Evolutionary conservation across 2,888 invertebrate species (phyloP), one percentile per base, ranked within the genome.

Genomic region (Spialia ferax): DNA sequence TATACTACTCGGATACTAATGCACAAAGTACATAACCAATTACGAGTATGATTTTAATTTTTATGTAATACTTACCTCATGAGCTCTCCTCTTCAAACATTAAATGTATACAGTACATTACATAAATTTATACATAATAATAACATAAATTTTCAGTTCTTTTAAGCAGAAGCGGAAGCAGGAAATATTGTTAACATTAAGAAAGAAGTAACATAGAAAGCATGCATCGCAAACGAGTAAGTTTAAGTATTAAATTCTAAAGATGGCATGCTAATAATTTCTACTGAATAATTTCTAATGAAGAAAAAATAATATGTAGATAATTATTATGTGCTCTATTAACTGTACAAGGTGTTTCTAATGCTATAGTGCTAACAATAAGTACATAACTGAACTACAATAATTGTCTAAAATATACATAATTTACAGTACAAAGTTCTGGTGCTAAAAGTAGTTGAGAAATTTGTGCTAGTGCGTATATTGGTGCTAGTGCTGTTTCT

Each of bases 101-200:
- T n/a, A 8, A n/a, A 38, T 42, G 1, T 15, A 45, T 45, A 45
- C 45, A 45, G 15, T 45, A 8, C 7, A 15, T 42, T 45, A 18
- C 15, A 15, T 2, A 15, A n/a, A 26, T 26, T 4, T 26, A 6
- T 26, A 26, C 26, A 26, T 26, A 26, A 26, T 6, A 26, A n/a
- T n/a, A n/a, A n/a, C n/a, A n/a, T n/a, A n/a, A n/a, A n/a, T n/a
- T n/a, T n/a, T n/a, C n/a, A n/a, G n/a, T n/a, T n/a, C n/a, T n/a
- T n/a, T n/a, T 26, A 32, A 69, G 72, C 75, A 52, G 69, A 75
- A 76, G 89, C 88, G 64, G 45, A 89, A 88, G 90, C 89, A 71
- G 81, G 85, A 86, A 88, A 82, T 75, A 66, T 84, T 82, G 79
- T 52, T n/a, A 78, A 71, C 77, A 76, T 77, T 74, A 75, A 77